Evolutionary conservation across 2,113 vertebrate species (phyloP).

Genomic region (Ammodytes marinus): DNA sequence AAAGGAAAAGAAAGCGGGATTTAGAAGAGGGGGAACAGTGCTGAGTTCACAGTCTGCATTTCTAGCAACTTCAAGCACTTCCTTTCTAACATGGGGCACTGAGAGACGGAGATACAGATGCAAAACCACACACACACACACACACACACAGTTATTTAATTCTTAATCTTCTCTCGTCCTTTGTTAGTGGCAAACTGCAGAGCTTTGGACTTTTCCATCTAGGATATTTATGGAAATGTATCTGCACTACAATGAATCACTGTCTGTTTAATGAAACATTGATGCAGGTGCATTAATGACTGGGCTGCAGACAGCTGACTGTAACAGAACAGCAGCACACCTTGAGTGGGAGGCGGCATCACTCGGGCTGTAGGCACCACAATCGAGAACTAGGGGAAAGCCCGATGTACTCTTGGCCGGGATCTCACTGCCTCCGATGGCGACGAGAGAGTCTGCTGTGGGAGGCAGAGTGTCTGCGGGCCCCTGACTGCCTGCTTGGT

Average conservation of each 20-base stretch:
- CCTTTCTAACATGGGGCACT: slow-evolving; percentile 59
- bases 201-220: slow-evolving; percentile 62
- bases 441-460: slow-evolving; percentile 81
- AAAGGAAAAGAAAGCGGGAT: slow-evolving; percentile 75
- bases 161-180: slow-evolving; percentile 29
- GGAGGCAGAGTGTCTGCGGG: slow-evolving; percentile 81
- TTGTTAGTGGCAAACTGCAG: slow-evolving; percentile 61
- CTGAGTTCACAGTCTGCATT: slow-evolving; percentile 76
- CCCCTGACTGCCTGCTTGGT: slow-evolving; percentile 84
- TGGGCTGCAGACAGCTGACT: slow-evolving; percentile 42
- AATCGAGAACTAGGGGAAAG: slow-evolving; percentile 86
- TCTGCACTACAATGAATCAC: slow-evolving; percentile 66
- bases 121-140: slow-evolving; percentile 33
- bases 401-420: slow-evolving; percentile 86
- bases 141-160: slow-evolving; percentile 30
- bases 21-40: slow-evolving; percentile 59
- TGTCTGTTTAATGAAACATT: slow-evolving; percentile 61
- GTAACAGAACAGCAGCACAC: slow-evolving; percentile 73
- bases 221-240: slow-evolving; percentile 47
- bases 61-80: slow-evolving; percentile 73
- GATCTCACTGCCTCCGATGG: slow-evolving; percentile 83
- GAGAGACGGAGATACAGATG: slow-evolving; percentile 54
- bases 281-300: slow-evolving; percentile 37
- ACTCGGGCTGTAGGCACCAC: slow-evolving; percentile 87
- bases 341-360: slow-evolving; percentile 91